Percentiles rank a stretch among this genome's conserved stretches.
Evolutionary conservation across 2,888 invertebrate species (phyloP).

Genomic region (Meandrusa payeni): DNA sequence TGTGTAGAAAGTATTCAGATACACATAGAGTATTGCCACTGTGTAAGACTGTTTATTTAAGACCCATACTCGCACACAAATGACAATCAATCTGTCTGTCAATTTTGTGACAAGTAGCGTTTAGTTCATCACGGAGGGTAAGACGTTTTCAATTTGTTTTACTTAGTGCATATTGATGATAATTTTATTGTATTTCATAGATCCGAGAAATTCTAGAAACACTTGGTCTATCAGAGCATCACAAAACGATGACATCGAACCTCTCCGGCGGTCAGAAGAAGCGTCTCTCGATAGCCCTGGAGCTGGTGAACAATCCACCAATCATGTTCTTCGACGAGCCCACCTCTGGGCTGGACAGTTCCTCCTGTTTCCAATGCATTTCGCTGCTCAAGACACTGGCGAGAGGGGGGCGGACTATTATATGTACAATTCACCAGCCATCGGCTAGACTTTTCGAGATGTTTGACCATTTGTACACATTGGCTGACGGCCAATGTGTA

Average conservation of each 20-base stretch:
- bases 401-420: conserved; percentile 94
- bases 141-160: too few relatives aligned
- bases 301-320: conserved; percentile 97
- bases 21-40: too few relatives aligned
- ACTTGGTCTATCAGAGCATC: conserved; percentile 91
- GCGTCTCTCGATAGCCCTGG: conserved; percentile 95
- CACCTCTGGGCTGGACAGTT: conserved; percentile 97
- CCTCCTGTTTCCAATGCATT: conserved; percentile 97
- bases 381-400: conserved; percentile 93
- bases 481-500: conserved; percentile 96
- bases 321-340: conserved; percentile 99
- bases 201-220: conserved; percentile 96
- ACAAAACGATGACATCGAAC: conserved; percentile 93
- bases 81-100: too few relatives aligned
- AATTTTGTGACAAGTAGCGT: too few relatives aligned
- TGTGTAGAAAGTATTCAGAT: too few relatives aligned
- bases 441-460: conserved; percentile 98
- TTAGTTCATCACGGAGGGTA: too few relatives aligned
- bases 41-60: too few relatives aligned
- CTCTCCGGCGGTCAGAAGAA: conserved; percentile 98
- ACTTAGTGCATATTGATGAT: too few relatives aligned
- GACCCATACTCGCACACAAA: too few relatives aligned
- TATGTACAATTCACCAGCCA: conserved; percentile 98
- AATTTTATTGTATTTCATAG: conserved; percentile 71
- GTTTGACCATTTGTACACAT: conserved; percentile 96